A percentile compares a stretch with the other conserved stretches of the same genome.
These are phyloP conservation scores for Cherax destructor DNA, from an alignment of 1,140 invertebrate genomes.

Conservation along the genomic window DNA sequence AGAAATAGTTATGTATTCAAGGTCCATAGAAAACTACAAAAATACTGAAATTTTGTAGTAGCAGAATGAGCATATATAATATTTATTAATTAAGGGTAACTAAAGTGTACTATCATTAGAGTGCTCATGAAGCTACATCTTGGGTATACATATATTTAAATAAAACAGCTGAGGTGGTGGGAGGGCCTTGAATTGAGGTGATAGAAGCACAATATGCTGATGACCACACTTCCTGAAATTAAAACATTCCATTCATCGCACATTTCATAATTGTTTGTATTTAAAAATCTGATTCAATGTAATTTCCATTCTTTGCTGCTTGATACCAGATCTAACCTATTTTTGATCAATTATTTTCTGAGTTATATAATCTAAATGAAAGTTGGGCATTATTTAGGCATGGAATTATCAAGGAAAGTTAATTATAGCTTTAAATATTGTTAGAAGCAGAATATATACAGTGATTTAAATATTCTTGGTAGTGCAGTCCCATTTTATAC, in stretches of 20 bases:
- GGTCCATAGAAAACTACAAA: too few species aligned
- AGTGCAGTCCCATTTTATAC: slow-evolving; percentile 68
- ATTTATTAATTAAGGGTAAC: too few species aligned
- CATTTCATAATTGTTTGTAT: slow-evolving; percentile 30
- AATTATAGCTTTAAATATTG: slow-evolving; percentile 58
- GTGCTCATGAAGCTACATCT: too few species aligned
- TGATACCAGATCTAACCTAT: slow-evolving; percentile 16
- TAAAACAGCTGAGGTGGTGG: neutral
- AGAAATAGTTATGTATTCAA: too few species aligned
- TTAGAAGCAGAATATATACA: slow-evolving; percentile 58
- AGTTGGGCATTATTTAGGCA: slow-evolving; percentile 39
- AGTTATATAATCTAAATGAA: slow-evolving; percentile 23
- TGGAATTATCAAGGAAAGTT: slow-evolving; percentile 33
- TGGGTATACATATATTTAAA: too few species aligned
- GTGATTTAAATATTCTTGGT: slow-evolving; percentile 56
- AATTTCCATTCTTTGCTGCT: slow-evolving; percentile 16
- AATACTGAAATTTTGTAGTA: too few species aligned
- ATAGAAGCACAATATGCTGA: neutral
- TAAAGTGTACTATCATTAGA: too few species aligned
- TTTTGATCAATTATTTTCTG: slow-evolving; percentile 28
- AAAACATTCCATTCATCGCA: slow-evolving; percentile 33
- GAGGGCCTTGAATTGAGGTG: neutral
- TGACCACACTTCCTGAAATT: slow-evolving; percentile 25
- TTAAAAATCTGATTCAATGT: slow-evolving; percentile 43
- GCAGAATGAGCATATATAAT: too few species aligned